phyloP scores from a whole-genome alignment of 2,797 vertebrate species.

The Epinephelus coioides region DNA sequence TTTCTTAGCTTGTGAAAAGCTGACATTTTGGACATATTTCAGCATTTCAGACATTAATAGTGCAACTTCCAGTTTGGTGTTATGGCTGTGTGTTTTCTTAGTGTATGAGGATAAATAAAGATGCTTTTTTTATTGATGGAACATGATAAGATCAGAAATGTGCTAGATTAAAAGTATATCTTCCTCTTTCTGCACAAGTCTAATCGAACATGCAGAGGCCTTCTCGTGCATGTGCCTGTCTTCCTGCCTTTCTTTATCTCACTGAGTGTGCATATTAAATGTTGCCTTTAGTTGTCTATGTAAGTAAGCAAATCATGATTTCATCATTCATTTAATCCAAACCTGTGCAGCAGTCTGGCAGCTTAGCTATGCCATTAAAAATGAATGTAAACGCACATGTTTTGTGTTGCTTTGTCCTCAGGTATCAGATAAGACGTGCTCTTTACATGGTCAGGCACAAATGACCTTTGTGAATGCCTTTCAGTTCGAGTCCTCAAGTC shows the following conservation, averaged over 20 bases:
- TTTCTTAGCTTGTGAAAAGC: background rate
- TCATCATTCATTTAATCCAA: conserved; percentile 11
- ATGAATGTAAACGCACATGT: conserved; percentile 39
- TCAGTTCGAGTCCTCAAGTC: conserved; percentile 66
- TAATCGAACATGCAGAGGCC: conserved; percentile 6
- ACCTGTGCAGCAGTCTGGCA: conserved; percentile 10
- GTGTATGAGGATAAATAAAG: conserved; percentile 3
- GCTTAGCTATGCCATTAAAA: conserved; percentile 38
- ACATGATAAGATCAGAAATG: conserved; percentile 32
- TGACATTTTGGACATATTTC: background rate
- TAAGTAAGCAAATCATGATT: conserved; percentile 9
- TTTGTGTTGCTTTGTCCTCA: conserved; percentile 50
- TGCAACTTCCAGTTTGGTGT: background rate
- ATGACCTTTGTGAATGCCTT: conserved; percentile 80
- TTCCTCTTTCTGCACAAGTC: conserved; percentile 18
- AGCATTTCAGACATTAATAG: background rate
- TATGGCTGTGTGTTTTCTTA: background rate
- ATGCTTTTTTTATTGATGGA: background rate
- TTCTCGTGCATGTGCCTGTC: background rate
- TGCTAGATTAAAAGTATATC: background rate
- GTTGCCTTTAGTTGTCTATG: conserved; percentile 17
- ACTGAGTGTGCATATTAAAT: conserved; percentile 8
- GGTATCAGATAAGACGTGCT: conserved; percentile 71
- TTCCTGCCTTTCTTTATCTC: conserved; percentile 27
- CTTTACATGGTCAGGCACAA: conserved; percentile 74